Percentiles rank a stretch among this genome's conserved stretches.
Evolutionary conservation across 1,140 invertebrate genomes (phyloP).

Genomic region (Pseudomyrmex sp.): DNA sequence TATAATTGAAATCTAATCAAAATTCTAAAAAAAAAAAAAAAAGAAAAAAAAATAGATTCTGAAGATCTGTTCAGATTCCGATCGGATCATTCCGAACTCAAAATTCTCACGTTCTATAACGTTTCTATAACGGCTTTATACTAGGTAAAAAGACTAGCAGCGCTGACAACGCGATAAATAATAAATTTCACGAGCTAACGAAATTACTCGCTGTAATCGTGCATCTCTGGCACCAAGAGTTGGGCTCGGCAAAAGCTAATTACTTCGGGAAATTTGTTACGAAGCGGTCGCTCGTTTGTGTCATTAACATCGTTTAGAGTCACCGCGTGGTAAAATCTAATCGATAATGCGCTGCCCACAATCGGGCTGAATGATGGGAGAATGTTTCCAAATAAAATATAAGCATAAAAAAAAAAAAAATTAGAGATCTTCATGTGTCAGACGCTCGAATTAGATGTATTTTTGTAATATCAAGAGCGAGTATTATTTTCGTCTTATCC

Average conservation of each 20-base stretch:
- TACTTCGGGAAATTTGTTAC: constrained; percentile 40
- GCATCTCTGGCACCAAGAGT: not conserved
- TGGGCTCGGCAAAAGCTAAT: constrained; percentile 22
- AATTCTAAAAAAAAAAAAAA: no score
- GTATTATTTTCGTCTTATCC: constrained; percentile 50
- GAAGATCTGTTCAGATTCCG: no score
- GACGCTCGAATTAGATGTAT: constrained; percentile 36
- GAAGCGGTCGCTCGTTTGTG: constrained; percentile 38
- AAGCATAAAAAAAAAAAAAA: constrained; percentile 6
- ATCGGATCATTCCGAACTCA: no score
- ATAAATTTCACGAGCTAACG: constrained; percentile 24
- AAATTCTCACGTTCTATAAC: no score
- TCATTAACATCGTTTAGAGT: constrained; percentile 36
- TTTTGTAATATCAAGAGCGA: constrained; percentile 16
- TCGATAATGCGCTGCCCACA: constrained; percentile 1
- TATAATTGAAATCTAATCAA: no score
- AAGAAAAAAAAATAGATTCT: no score
- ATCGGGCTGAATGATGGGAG: not conserved
- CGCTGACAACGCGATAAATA: not conserved
- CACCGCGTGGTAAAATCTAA: constrained; percentile 10
- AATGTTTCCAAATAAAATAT: constrained; percentile 8
- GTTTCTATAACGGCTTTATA: no score
- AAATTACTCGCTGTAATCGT: constrained; percentile 18
- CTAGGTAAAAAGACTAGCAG: not conserved
- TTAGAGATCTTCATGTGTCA: not conserved